These are phyloP conservation scores for Hybognathus amarus DNA, from an alignment of 2,797 vertebrate species.

Conservation along the genomic window DNA sequence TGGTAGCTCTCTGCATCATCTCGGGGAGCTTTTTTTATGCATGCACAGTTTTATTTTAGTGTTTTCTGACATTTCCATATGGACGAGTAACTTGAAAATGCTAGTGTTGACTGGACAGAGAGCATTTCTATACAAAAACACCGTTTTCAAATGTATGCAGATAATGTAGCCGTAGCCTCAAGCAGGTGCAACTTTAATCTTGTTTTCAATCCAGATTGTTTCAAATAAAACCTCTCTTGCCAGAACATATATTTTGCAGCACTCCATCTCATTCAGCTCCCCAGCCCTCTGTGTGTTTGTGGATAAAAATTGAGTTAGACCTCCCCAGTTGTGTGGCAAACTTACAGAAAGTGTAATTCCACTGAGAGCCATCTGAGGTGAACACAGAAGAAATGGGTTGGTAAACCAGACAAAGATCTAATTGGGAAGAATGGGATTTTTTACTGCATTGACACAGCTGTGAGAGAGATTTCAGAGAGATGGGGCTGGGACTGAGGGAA, in stretches of 20 bases:
- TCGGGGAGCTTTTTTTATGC: background rate
- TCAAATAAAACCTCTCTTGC: slow-evolving; percentile 5
- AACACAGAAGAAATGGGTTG: slow-evolving; percentile 14
- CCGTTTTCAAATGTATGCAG: background rate
- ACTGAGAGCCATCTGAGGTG: slow-evolving; percentile 15
- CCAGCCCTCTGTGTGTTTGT: background rate
- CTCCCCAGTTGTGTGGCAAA: slow-evolving; percentile 16
- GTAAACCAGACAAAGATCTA: slow-evolving; percentile 42
- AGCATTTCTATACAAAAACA: background rate
- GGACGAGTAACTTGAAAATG: background rate
- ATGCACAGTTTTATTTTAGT: background rate
- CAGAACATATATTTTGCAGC: background rate
- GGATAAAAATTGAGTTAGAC: background rate
- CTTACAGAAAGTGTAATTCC: slow-evolving; percentile 31
- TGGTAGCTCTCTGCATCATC: background rate
- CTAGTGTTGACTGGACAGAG: background rate
- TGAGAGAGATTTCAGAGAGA: slow-evolving; percentile 53
- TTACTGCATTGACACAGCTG: slow-evolving; percentile 59
- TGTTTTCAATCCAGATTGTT: background rate
- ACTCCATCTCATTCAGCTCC: background rate
- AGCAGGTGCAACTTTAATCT: slow-evolving; percentile 11
- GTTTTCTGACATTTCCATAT: background rate
- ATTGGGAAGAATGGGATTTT: slow-evolving; percentile 53
- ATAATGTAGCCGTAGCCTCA: background rate
- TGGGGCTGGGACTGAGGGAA: background rate